Conservation (phyloP, 1,140 invertebrate species). For the Caenorhabditis remanei region DNA sequence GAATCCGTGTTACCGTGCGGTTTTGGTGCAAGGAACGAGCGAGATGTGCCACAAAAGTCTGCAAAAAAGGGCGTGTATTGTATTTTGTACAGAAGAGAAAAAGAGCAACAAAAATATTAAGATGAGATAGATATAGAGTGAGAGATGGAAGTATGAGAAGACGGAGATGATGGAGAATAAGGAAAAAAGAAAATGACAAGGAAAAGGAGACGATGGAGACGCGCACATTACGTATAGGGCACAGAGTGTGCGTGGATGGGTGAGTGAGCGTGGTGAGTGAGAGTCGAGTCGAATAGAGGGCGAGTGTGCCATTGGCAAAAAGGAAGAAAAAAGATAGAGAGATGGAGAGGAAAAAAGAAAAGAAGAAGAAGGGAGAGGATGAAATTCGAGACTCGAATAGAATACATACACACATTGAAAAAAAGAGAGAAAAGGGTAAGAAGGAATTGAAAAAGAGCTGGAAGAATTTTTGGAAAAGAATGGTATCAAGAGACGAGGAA, state of each 20-base stretch:
- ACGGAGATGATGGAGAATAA: neutral
- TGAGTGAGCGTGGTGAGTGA: conserved; percentile 46
- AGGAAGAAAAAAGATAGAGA: conserved; percentile 3
- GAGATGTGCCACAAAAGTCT: neutral
- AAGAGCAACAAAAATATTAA: conserved; percentile 29
- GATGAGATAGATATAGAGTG: conserved; percentile 27
- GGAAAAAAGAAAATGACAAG: conserved; percentile 20
- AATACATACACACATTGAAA: conserved; percentile 43
- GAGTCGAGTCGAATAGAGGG: conserved; percentile 22
- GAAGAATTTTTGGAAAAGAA: neutral
- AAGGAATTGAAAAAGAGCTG: conserved; percentile 25
- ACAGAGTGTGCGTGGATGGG: conserved; percentile 31
- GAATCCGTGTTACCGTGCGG: conserved; percentile 48
- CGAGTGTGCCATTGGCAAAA: conserved; percentile 42
- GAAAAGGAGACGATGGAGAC: conserved; percentile 32
- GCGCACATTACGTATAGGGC: conserved; percentile 29
- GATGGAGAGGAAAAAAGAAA: conserved; percentile 6
- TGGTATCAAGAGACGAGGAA: neutral
- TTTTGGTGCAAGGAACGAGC: neutral
- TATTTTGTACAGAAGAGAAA: neutral
- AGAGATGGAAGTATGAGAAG: conserved; percentile 19
- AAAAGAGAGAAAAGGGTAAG: conserved; percentile 2
- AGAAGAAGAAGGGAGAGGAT: conserved; percentile 8
- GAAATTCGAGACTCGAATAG: conserved; percentile 52
- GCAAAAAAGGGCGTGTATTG: neutral